Conservation (phyloP, 2,797 vertebrate species). For the Urocyon cinereoargenteus region DNA sequence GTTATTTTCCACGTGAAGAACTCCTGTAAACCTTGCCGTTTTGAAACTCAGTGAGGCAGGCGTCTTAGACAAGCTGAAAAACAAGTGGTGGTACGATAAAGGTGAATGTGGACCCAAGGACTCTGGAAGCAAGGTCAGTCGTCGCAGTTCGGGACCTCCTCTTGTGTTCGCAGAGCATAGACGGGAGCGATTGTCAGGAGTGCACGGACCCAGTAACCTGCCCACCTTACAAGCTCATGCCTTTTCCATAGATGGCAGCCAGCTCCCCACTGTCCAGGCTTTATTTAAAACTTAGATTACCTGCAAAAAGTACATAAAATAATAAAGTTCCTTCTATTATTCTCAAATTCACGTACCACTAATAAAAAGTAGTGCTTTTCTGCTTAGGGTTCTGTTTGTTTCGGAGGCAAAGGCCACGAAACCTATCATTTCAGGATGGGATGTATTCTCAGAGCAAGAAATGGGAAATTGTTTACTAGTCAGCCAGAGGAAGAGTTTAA, state of each 20-base stretch:
- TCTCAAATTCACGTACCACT: conserved; percentile 71
- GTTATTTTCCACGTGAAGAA: conserved; percentile 99
- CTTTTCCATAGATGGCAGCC: conserved; percentile 47
- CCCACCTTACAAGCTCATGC: conserved; percentile 18
- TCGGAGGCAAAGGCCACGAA: conserved; percentile 32
- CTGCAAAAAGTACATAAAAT: background rate
- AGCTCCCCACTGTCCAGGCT: conserved; percentile 59
- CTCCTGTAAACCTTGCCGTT: conserved; percentile 99
- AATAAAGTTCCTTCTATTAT: background rate
- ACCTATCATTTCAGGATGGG: conserved; percentile 27
- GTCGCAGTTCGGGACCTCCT: conserved; percentile 93
- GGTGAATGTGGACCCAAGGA: conserved; percentile 99
- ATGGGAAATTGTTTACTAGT: background rate
- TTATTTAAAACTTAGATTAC: conserved; percentile 51
- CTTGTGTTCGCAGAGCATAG: conserved; percentile 90
- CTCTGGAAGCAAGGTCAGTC: conserved; percentile 99
- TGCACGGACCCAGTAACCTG: conserved; percentile 70
- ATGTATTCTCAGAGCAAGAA: conserved; percentile 16
- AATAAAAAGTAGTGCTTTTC: conserved; percentile 17
- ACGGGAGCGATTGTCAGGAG: conserved; percentile 85
- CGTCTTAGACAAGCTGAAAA: conserved; percentile 99
- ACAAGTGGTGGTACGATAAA: conserved; percentile 99
- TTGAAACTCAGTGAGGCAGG: conserved; percentile 99
- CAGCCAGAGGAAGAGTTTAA: background rate
- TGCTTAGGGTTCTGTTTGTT: background rate